Evolutionary conservation across 2,797 vertebrate genomes (phyloP), one percentile per base, ranked within the genome.

Genomic region (Sebastolobus altivelis): DNA sequence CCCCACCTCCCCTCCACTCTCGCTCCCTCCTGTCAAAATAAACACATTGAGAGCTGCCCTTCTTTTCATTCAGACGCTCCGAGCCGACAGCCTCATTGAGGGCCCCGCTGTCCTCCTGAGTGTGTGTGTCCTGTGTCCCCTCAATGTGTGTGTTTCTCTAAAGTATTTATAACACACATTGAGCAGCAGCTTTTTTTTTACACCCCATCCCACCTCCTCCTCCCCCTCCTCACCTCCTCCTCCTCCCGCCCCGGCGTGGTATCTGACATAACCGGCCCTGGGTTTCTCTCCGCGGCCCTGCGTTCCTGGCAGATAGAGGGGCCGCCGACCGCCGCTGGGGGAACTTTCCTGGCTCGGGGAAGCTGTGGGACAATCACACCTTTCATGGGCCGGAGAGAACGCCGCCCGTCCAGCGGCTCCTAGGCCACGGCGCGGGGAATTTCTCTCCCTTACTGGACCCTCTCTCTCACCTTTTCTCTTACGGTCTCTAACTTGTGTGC

Each of bases 271-370:
- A 90, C 77, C 68, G 22, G 86, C 38, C 22, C 78, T 82, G 83
- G 87, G 70, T 88, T 79, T 81, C 74, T 90, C 86, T 87, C 85
- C 33, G 63, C 29, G 72, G 83, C 86, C 69, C 89, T 83, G 88
- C 82, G 85, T 92, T 95, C 93, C 91, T 94, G 94, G 91, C 94
- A 94, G 93, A 94, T 94, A 92, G 93, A 88, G 90, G 89, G 91
- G 92, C 87, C 86, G 87, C 86, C 91, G 86, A 94, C 94, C 94
- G 83, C 93, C 73, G 78, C 89, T 90, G 90, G 93, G 94, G 94
- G 93, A 96, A 96, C 94, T 96, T 96, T 96, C 95, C 95, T 96
- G 95, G 95, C 95, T 93, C 86, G 4, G 80, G 86, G 89, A 94
- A 92, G 84, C 89, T 82, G 67, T 75, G 29, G 85, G 92, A 96